A percentile compares a stretch with the other conserved stretches of the same genome.
phyloP scores from a whole-genome alignment of 2,888 invertebrate species.

The Sarcophaga variegata region DNA sequence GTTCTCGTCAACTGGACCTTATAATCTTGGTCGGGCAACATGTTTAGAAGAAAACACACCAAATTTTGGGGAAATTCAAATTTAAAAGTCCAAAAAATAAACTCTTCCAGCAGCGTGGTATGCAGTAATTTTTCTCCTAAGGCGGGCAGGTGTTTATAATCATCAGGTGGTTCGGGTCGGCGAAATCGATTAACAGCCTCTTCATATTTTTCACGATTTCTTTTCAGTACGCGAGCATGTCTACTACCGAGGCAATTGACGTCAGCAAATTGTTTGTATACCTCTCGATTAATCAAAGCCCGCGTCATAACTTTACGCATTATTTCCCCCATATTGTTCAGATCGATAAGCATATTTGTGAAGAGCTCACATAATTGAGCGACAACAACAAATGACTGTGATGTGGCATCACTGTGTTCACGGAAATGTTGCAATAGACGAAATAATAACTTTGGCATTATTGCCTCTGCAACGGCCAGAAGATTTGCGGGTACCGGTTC shows the following conservation, averaged over 20 bases:
- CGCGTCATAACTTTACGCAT: constrained; percentile 97
- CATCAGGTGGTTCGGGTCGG: constrained; percentile 87
- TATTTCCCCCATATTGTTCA: constrained; percentile 97
- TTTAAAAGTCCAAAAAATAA: constrained; percentile 98
- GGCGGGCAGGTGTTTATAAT: constrained; percentile 91
- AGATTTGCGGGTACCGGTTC: constrained; percentile 92
- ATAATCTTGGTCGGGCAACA: constrained; percentile 97
- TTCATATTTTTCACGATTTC: constrained; percentile 89
- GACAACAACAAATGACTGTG: constrained; percentile 87
- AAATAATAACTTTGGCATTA: constrained; percentile 96
- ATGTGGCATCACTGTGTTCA: constrained; percentile 84
- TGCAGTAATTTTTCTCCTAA: constrained; percentile 90
- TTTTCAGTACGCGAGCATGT: constrained; percentile 88
- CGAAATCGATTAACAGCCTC: constrained; percentile 91
- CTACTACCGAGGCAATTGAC: constrained; percentile 86
- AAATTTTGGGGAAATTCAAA: constrained; percentile 98
- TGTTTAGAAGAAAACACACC: constrained; percentile 95
- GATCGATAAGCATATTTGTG: constrained; percentile 94
- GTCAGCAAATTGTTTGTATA: constrained; percentile 88
- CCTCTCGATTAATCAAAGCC: constrained; percentile 93
- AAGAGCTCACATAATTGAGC: constrained; percentile 94
- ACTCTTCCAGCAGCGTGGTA: constrained; percentile 94
- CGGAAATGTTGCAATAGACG: constrained; percentile 95
- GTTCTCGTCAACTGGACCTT: constrained; percentile 97
- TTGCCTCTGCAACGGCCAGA: constrained; percentile 94